Base-by-base conservation (phyloP, 2,113 vertebrate species). In the Oryzias melastigma region DNA sequence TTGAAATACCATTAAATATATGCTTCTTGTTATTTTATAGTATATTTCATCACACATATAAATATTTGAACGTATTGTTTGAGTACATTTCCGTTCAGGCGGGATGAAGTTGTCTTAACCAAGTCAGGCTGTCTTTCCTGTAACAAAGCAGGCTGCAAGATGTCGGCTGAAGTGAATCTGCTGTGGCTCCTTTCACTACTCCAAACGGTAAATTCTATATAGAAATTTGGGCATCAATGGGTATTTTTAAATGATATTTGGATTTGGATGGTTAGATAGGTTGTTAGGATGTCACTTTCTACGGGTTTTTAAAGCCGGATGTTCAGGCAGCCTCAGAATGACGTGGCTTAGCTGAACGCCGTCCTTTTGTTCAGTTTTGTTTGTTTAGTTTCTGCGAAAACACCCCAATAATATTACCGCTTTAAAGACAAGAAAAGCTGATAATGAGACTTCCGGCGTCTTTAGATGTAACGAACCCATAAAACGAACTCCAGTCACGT, bases 131-230 rank as follows among this genome's bases (percentile, higher is more conserved):
- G 83, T 77, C 85, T 77, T 81, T 12, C 0, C 20, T 17, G 41
- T 45, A 57, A 65, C 68, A 73, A 70, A 85, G 72, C 75, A 68
- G 29, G 14, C 22, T 80, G 60, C 73, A 90, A 92, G 85, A 95
- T 95, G 94, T 93, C 88, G 87, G 89, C 81, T 43, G 80, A 87
- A 18, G 56, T 82, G 12, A 89, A 83, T 5, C 47, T 85, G 40
- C 65, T 92, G 24, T 93, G 93, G 90, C 60, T 93, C 16, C 60
- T 95, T 2, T 83, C 93, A 22, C 55, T 92, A 15, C 65, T 95
- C 73, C 92, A 95, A 77, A 91, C 92, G 93, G 95, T 96, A 90
- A 93, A 81, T 82, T 66, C 43, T 48, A 19, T 19, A 35, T 56
- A 25, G 41, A 5, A 10, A 0, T 46, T 19, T 12, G 25, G 41